Percentiles rank a stretch among this genome's conserved stretches.
These are phyloP conservation scores for Octopus bimaculoides DNA, from an alignment of 1,140 invertebrate genomes.

Conservation along the genomic window DNA sequence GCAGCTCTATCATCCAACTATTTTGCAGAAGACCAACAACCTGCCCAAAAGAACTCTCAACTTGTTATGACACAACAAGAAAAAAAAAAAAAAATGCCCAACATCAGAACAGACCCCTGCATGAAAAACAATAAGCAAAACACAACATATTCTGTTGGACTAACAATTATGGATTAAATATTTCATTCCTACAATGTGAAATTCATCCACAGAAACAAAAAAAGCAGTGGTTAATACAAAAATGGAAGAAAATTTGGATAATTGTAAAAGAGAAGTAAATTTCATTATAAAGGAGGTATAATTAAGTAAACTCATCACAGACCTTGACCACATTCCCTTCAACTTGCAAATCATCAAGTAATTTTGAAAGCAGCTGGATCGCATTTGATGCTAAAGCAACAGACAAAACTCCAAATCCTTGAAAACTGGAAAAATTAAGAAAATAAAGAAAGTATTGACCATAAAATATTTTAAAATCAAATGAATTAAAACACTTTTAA, in stretches of 20 bases:
- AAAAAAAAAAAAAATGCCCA: no score
- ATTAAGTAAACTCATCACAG: background rate
- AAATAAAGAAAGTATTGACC: background rate
- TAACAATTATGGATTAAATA: no score
- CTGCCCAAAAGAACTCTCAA: background rate
- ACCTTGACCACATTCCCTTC: constrained; percentile 35
- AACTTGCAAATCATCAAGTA: constrained; percentile 69
- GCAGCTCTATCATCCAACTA: background rate
- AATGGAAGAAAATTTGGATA: no score
- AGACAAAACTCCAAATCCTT: constrained; percentile 78
- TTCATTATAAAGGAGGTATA: no score
- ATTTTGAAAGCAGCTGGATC: constrained; percentile 65
- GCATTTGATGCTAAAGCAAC: constrained; percentile 76
- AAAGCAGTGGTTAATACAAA: no score
- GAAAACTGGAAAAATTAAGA: constrained; percentile 41
- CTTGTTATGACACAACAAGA: background rate
- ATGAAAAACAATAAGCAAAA: no score
- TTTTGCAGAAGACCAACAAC: background rate
- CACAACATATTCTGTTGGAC: no score
- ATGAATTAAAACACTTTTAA: background rate
- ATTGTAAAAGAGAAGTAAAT: no score
- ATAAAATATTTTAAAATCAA: background rate
- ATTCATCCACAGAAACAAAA: no score
- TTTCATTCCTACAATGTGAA: no score
- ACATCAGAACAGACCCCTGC: no score